Percentiles rank a stretch among this genome's conserved stretches.
phyloP scores from a whole-genome alignment of 2,113 vertebrate genomes.

The Acanthisitta chloris region DNA sequence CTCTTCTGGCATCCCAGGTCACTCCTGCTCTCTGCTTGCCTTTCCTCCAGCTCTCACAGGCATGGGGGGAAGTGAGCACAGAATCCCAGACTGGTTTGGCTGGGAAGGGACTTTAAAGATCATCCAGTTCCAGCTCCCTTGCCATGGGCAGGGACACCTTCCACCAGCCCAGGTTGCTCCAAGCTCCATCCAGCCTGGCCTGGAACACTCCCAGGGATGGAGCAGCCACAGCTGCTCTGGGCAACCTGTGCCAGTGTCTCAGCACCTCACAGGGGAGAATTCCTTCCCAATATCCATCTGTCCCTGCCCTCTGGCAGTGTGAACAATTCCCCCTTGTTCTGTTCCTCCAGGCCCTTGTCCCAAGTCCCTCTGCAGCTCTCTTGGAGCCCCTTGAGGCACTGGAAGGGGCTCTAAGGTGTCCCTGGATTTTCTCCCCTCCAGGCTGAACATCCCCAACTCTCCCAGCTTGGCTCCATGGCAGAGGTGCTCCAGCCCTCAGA shows the following conservation, averaged over 20 bases:
- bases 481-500: neutral
- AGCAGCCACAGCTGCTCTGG: neutral
- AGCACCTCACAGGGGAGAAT: neutral
- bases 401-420: neutral
- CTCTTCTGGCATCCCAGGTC: fast-evolving
- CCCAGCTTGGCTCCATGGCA: neutral
- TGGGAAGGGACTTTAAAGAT: fast-evolving
- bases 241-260: neutral
- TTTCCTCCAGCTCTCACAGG: fast-evolving
- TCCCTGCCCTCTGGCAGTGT: neutral
- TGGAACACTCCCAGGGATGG: neutral
- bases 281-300: neutral
- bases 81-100: fast-evolving
- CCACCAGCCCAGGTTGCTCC: neutral
- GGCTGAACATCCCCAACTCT: neutral
- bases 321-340: neutral
- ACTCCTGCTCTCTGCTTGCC: neutral
- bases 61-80: fast-evolving
- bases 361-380: neutral
- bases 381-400: neutral
- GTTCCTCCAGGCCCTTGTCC: neutral
- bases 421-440: neutral
- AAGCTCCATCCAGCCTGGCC: neutral
- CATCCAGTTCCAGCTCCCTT: neutral
- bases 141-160: neutral